A percentile compares a stretch with the other conserved stretches of the same genome.
Evolutionary conservation across 1,140 invertebrate genomes (phyloP).

Genomic region (Polyergus mexicanus): DNA sequence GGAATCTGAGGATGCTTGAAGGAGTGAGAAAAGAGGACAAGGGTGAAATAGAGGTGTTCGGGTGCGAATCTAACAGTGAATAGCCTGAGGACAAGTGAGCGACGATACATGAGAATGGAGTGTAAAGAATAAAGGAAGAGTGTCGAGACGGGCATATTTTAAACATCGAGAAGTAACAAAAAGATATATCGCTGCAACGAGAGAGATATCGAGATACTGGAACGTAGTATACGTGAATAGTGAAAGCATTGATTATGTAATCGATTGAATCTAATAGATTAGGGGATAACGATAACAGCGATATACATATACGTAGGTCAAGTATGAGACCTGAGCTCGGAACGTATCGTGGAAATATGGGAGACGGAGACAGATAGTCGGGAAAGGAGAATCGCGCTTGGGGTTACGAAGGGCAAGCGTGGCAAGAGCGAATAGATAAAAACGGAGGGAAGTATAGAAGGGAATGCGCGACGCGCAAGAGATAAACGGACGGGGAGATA

Average conservation of each 20-base stretch:
- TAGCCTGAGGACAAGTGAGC: background rate
- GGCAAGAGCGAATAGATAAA: constrained; percentile 41
- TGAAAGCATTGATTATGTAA: constrained; percentile 35
- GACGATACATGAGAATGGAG: constrained; percentile 31
- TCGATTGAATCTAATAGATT: constrained; percentile 28
- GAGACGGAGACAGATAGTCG: constrained; percentile 54
- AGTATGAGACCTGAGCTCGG: background rate
- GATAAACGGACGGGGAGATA: constrained; percentile 57
- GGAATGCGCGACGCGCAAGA: constrained; percentile 42
- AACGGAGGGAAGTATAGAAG: constrained; percentile 27
- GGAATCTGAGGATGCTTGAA: background rate
- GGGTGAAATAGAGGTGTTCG: background rate
- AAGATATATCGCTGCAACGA: background rate
- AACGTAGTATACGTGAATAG: background rate
- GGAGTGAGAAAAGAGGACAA: background rate
- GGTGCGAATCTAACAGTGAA: constrained; percentile 1
- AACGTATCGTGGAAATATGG: constrained; percentile 45
- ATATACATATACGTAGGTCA: background rate
- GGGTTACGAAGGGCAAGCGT: constrained; percentile 55
- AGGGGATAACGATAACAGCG: constrained; percentile 8
- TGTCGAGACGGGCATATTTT: background rate
- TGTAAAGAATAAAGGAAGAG: constrained; percentile 10
- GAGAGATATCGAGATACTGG: constrained; percentile 2
- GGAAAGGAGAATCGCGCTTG: constrained; percentile 58
- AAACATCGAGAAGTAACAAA: constrained; percentile 1